Percentiles rank a stretch among this genome's conserved stretches.
phyloP scores from a whole-genome alignment of 1,140 invertebrate species.

The Nephotettix cincticeps region DNA sequence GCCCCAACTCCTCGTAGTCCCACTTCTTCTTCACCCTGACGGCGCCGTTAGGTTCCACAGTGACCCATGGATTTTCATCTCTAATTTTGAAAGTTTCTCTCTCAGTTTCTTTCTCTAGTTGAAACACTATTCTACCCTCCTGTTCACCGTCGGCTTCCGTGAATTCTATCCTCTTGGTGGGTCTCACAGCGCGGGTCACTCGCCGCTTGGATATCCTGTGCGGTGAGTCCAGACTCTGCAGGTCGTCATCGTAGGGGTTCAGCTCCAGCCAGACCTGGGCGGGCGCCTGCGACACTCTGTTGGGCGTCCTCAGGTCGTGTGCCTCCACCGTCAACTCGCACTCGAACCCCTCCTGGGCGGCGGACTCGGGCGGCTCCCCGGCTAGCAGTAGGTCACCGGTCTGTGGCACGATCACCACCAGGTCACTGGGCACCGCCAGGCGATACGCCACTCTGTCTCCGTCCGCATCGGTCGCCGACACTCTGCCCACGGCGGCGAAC shows the following conservation, averaged over 20 bases:
- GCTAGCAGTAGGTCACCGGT: conserved; percentile 84
- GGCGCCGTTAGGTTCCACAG: conserved; percentile 85
- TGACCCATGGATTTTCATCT: conserved; percentile 92
- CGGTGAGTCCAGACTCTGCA: conserved; percentile 43
- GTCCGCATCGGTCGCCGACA: conserved; percentile 80
- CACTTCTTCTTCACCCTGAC: conserved; percentile 94
- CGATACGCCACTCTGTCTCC: conserved; percentile 85
- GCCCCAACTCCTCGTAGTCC: conserved; percentile 94
- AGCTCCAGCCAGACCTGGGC: conserved; percentile 77
- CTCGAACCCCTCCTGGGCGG: conserved; percentile 59
- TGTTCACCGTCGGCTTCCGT: conserved; percentile 86
- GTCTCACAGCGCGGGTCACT: conserved; percentile 82
- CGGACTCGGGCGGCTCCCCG: conserved; percentile 63
- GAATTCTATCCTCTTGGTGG: conserved; percentile 90
- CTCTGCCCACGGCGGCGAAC: conserved; percentile 77
- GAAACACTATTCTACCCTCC: conserved; percentile 85
- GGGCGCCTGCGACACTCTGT: conserved; percentile 60
- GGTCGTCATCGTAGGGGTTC: conserved; percentile 59
- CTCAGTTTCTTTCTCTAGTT: conserved; percentile 88
- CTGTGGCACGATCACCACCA: conserved; percentile 85
- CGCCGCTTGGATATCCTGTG: conserved; percentile 74
- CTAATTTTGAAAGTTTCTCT: conserved; percentile 91
- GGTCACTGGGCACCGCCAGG: conserved; percentile 70
- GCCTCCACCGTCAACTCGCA: conserved; percentile 71
- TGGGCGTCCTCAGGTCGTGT: conserved; percentile 73